Evolutionary conservation across 2,888 invertebrate species (phyloP), one percentile per base, ranked within the genome.

Genomic region (Drosophila neutralis): DNA sequence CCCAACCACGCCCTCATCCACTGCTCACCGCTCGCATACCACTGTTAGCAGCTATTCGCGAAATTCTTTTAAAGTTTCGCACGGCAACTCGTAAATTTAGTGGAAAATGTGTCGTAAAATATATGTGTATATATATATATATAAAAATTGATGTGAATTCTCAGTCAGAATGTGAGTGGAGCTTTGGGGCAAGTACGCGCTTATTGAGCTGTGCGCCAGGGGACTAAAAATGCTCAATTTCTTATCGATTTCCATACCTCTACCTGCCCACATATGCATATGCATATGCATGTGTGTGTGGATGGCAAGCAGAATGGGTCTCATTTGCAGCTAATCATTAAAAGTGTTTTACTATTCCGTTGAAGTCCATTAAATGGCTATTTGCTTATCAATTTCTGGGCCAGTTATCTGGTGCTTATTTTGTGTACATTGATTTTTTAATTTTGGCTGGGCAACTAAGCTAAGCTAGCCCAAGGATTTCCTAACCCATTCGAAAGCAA

Each of bases 371-470:
- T 85, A 85, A 82, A 85, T 80, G 80, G 76, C 83, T 82, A 82
- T 87, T 86, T 86, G 85, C 85, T 83, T 86, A 87, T 85, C 83
- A 83, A 83, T 87, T 85, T 79, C 73, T 69, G 74, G 73, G 69
- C 72, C 71, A 69, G 72, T 60, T 69, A 54, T 67, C 64, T 61
- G 8, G 13, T 29, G 51, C n/a, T 18, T n/a, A 11, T 29, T 6
- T 49, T 27, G 29, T 31, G 27, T 29, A 21, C 13, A 31, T 51
- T 13, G 6, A 27, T 45, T 33, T 24, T 18, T 45, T 49, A 15
- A 13, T 64, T 40, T 56, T 24, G 38, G 42, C 4, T 1, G 11
- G 4, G 0, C 0, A 36, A 6, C 6, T 6, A 21, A 31, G 27
- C 15, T 18, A 38, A 21, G 6, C n/a, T 13, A 57, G 11, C 29